Evolutionary conservation across 2,888 invertebrate species (phyloP), one percentile per base, ranked within the genome.

Genomic region (Platerodrilus igneus): DNA sequence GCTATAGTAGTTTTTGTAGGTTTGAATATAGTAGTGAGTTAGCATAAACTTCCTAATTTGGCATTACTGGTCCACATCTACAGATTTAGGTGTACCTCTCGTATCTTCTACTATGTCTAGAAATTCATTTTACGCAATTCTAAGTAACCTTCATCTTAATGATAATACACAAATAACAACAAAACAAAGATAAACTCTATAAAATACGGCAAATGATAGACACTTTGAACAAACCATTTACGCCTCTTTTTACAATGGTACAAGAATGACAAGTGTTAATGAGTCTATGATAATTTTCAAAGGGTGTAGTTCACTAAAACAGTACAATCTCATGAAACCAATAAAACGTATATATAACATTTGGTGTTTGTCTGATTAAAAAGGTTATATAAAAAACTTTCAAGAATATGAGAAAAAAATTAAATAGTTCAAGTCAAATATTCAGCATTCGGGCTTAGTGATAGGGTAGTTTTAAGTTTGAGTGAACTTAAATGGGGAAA

Each of bases 1-100:
- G 27, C 27, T 9, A 2, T 36, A 2, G 10, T 26, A 1, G 16
- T 11, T 3, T 32, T 38, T 10, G 16, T 32, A 3, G 38, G 32
- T 11, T 4, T 38, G 7, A 32, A 32, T 8, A 13, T 32, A 11
- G 14, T 37, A 6, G 37, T 45, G 45, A 41, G 37, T 2, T 45
- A 37, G 11, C 37, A 44, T 28, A 6, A 18, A 18, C 7, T 40
- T 4, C 39, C 34, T 1, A 22, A 2, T 11, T 34, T 16, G 28
- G 11, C 16, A 23, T 18, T 40, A 40, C 5, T 40, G 39, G 39
- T 22, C 9, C 3, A 14, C 17, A 4, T 1, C 2, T 2, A 9
- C 7, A 9, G 29, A 37, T 28, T 17, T 37, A 1, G 9, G 17
- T 2, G 28, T 37, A 10, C 17, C 22, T 11, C 2, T 37, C 6